Base-by-base conservation (phyloP, 2,888 invertebrate genomes). In the Drosophila birchii region DNA sequence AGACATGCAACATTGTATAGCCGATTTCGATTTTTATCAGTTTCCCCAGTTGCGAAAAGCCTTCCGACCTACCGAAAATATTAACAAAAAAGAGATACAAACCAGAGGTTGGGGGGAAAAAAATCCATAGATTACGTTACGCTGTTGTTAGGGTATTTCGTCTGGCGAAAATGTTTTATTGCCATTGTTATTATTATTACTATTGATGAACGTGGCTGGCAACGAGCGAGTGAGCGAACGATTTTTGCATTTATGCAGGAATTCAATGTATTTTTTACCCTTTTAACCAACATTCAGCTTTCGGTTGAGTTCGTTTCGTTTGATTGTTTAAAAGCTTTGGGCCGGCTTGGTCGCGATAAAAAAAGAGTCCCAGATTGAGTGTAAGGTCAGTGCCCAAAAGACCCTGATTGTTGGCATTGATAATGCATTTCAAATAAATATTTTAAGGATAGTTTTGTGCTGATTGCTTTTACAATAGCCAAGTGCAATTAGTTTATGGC, bases 181-280 rank as follows among this genome's bases (percentile, higher is more conserved):
- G 80, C 69, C 78, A 64, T 72, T 78, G 63, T 78, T 74, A 64
- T 77, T 72, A 76, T 69, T 78, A 79, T 82, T 85, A 78, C 76
- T 82, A 80, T 86, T 86, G 86, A 86, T 75, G 86, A 66, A 73
- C 57, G 75, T 59, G 68, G 58, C 39, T 53, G 80, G 53, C 51
- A 56, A 59, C 58, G 45, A 61, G 45, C 59, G 61, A 20, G 43
- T 29, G 56, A 58, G 36, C 44, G 61, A 20, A 43, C 18, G 44
- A 62, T 29, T 47, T 45, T 23, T 38, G 36, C 38, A 44, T 60
- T 68, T 53, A 53, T 53, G 51, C 23, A 36, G 51, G 36, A 20
- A 11, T 36, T 51, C 23, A 20, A 6, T 36, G 20, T 53, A 23
- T 61, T 77, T 57, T 58, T 75, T 41, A 4, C 6, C 34, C 29